These are phyloP conservation scores for Spodoptera frugiperda DNA, from an alignment of 1,140 invertebrate species.

Conservation along the genomic window DNA sequence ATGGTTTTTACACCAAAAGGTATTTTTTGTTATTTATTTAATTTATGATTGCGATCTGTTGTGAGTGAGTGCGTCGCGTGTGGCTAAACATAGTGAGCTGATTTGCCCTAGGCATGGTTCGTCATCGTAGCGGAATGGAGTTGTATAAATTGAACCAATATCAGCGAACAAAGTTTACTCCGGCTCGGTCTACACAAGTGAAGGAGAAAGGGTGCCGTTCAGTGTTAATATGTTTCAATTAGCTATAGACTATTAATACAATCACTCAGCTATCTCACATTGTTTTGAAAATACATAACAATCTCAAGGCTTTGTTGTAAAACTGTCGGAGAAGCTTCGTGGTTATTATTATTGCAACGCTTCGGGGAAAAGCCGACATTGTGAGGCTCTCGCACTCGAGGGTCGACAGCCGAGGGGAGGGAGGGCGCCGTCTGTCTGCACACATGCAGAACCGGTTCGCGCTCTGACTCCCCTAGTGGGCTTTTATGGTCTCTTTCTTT, in stretches of 20 bases:
- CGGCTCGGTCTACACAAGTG: constrained; percentile 47
- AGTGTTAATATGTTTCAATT: constrained; percentile 6
- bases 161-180: constrained; percentile 51
- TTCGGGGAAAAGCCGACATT: constrained; percentile 81
- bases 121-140: constrained; percentile 57
- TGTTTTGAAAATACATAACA: constrained; percentile 32
- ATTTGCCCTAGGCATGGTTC: constrained; percentile 47
- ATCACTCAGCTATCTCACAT: constrained; percentile 2
- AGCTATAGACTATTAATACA: constrained; percentile 8
- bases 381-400: constrained; percentile 78
- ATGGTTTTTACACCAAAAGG: constrained; percentile 86
- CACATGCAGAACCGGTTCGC: constrained; percentile 85
- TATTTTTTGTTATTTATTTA: constrained; percentile 86
- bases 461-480: constrained; percentile 81
- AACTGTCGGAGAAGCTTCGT: constrained; percentile 63
- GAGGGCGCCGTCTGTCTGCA: constrained; percentile 83
- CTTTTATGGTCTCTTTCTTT: constrained; percentile 73
- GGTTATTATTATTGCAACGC: constrained; percentile 82
- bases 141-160: constrained; percentile 49
- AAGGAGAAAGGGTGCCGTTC: constrained; percentile 52
- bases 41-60: constrained; percentile 79
- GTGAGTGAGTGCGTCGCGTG: constrained; percentile 81
- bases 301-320: constrained; percentile 57
- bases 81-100: constrained; percentile 67
- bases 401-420: constrained; percentile 80